Evolutionary conservation across 2,888 invertebrate species (phyloP), one percentile per base, ranked within the genome.

Genomic region (Drosophila lutescens): DNA sequence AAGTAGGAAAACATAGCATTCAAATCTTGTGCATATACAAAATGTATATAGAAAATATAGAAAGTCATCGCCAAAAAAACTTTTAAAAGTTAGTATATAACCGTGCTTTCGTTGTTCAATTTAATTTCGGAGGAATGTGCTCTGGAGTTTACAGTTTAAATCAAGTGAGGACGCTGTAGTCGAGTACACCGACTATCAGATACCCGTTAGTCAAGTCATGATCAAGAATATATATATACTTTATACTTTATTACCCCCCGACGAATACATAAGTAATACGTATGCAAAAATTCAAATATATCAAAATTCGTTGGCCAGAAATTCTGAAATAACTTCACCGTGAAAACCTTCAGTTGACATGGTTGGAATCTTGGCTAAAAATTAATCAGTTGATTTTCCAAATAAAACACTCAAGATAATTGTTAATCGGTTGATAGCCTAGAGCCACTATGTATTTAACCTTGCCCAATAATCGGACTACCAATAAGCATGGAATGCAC

Each of bases 401-500:
- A 58, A 32, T 12, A 17, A 6, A 23, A 44, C 13, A 23, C 44
- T 20, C 23, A 1, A 12, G 8, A 23, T 15, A 2, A n/a, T 17
- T 0, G 6, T 3, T 26, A 61, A 30, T 32, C 61, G 53, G 15
- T 23, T 65, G 26, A 23, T 44, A 53, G 38, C 67, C 54, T n/a
- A 32, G n/a, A n/a, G 30, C 17, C 20, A 23, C 26, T 51, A 2
- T 15, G 23, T 20, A 30, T 4, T 23, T 26, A 56, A 51, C 56
- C 47, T 46, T 46, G 69, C 10, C 43, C 69, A 57, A 58, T 20
- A 51, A 20, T 57, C 36, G 13, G 10, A 36, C 40, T 12, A 15
- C 34, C 20, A 4, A 8, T n/a, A 36, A 26, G 34, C 40, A 9
- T 32, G 40, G 23, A 36, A 71, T 71, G 71, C 70, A 71, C 70